A percentile compares a stretch with the other conserved stretches of the same genome.
These are phyloP conservation scores for Cyaniris semiargus DNA, from an alignment of 2,888 invertebrate genomes.

Conservation along the genomic window DNA sequence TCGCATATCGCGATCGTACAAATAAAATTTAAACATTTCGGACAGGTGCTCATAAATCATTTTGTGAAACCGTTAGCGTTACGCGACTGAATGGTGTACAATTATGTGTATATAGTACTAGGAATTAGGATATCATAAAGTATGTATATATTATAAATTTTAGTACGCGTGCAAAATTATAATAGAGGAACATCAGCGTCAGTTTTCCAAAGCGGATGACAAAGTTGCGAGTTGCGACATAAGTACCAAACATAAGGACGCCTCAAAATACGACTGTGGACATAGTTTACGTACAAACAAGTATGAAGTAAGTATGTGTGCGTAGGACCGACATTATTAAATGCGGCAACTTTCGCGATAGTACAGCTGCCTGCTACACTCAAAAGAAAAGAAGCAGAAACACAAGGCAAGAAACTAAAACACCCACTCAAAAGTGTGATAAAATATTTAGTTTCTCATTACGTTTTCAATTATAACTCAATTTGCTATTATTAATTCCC, in stretches of 20 bases:
- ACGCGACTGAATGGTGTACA: not conserved
- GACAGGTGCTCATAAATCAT: not conserved
- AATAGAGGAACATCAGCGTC: no score
- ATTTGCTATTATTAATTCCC: not conserved
- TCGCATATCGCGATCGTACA: not conserved
- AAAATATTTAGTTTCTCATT: not conserved
- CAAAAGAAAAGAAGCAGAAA: not conserved
- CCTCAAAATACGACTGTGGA: no score
- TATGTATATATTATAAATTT: not conserved
- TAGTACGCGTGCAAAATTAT: not conserved
- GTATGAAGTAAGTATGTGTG: no score
- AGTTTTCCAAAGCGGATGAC: no score
- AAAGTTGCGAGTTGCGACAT: no score
- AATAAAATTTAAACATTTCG: not conserved
- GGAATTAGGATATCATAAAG: not conserved
- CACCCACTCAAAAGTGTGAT: not conserved
- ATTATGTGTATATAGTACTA: not conserved
- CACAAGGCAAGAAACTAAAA: not conserved
- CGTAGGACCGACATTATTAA: no score
- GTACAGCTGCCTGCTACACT: no score
- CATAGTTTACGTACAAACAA: no score
- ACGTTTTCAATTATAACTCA: not conserved
- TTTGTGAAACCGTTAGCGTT: not conserved
- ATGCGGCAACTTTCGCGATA: no score
- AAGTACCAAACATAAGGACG: no score